Conservation (phyloP, 2,113 vertebrate species). For the Reinhardtius hippoglossoides region DNA sequence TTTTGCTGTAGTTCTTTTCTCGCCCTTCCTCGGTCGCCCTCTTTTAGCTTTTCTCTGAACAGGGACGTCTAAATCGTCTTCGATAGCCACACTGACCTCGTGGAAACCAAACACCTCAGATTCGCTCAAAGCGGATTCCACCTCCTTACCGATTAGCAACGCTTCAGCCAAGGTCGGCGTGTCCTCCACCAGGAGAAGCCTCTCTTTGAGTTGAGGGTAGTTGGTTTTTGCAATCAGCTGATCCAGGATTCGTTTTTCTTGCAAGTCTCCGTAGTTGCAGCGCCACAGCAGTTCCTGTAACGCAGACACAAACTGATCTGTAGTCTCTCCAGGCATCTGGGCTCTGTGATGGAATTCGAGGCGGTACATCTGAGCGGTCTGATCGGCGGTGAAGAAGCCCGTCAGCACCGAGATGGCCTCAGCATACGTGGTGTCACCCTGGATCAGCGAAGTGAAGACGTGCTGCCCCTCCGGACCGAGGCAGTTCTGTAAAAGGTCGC, state of each 20-base stretch:
- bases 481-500: constrained; percentile 67
- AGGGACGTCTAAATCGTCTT: constrained; percentile 43
- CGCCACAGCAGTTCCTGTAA: constrained; percentile 59
- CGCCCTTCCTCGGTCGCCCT: constrained; percentile 56
- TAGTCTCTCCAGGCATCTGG: constrained; percentile 62
- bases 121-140: constrained; percentile 29
- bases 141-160: constrained; percentile 48
- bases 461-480: constrained; percentile 70
- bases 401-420: constrained; percentile 59
- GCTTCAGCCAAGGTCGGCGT: constrained; percentile 57
- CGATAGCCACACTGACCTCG: constrained; percentile 67
- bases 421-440: constrained; percentile 27
- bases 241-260: constrained; percentile 57
- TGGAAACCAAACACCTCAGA: constrained; percentile 35
- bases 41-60: constrained; percentile 48
- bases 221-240: constrained; percentile 70
- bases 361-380: constrained; percentile 23
- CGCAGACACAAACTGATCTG: constrained; percentile 52
- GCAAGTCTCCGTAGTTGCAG: constrained; percentile 29
- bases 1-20: constrained; percentile 9
- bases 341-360: constrained; percentile 67
- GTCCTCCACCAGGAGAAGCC: constrained; percentile 35
- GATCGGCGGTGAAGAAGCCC: constrained; percentile 45
- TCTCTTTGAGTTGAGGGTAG: constrained; percentile 50
- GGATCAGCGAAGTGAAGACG: constrained; percentile 49